Percentiles rank a stretch among this genome's conserved stretches.
Conservation (phyloP, 2,888 invertebrate genomes). For the Pycnomerus fuliginosus region DNA sequence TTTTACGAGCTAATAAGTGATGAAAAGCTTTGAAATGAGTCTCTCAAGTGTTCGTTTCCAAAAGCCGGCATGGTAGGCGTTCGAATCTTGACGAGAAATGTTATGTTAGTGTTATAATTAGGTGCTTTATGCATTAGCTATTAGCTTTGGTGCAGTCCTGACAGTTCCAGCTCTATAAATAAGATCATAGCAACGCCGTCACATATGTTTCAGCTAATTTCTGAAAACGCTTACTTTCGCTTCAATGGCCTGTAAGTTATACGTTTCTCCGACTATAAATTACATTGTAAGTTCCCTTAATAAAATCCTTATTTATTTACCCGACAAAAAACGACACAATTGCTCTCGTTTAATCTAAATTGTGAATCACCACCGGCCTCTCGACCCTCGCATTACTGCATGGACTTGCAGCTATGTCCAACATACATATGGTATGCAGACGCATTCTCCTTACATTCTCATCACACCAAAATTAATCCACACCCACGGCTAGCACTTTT, state of each 20-base stretch:
- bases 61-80: conserved; percentile 27
- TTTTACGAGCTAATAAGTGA: conserved; percentile 29
- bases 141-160: conserved; percentile 45
- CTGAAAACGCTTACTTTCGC: conserved; percentile 33
- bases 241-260: conserved; percentile 24
- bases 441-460: no score
- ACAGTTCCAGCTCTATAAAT: conserved; percentile 45
- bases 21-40: conserved; percentile 29
- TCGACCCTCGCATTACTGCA: no score
- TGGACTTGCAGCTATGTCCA: no score
- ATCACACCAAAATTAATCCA: no score
- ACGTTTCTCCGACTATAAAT: conserved; percentile 22
- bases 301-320: conserved; percentile 11
- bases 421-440: no score
- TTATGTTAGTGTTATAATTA: conserved; percentile 47
- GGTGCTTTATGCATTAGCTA: conserved; percentile 46
- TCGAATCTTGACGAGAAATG: conserved; percentile 36
- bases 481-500: no score
- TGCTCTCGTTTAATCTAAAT: conserved; percentile 1
- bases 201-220: conserved; percentile 44
- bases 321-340: not conserved
- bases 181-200: conserved; percentile 38
- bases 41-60: conserved; percentile 19
- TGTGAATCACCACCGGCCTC: no score
- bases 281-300: conserved; percentile 21